Conservation (phyloP, 1,140 invertebrate genomes). For the Ditylenchus dipsaci region DNA sequence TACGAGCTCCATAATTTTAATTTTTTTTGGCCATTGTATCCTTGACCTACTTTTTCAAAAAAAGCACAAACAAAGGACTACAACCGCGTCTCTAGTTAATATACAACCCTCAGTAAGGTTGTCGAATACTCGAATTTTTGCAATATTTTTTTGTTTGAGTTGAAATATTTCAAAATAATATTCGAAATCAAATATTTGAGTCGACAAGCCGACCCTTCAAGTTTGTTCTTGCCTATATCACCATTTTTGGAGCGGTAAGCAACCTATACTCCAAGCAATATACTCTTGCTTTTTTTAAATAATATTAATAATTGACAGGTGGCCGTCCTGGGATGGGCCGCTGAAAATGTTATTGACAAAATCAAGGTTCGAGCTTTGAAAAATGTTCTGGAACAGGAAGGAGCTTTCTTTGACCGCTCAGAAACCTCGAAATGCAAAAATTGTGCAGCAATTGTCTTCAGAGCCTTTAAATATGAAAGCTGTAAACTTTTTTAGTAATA, state of each 20-base stretch:
- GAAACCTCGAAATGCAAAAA: conserved; percentile 18
- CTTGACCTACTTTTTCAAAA: no score
- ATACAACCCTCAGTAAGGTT: no score
- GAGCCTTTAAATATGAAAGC: conserved; percentile 12
- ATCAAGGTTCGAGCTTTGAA: conserved; percentile 28
- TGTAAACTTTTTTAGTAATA: neutral
- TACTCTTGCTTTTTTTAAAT: neutral
- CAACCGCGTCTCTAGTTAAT: no score
- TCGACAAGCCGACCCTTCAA: no score
- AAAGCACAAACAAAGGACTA: no score
- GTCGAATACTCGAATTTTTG: no score
- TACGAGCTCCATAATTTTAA: no score
- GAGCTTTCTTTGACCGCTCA: conserved; percentile 61
- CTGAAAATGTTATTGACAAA: conserved; percentile 29
- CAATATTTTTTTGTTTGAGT: no score
- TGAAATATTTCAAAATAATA: no score
- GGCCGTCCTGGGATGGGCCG: conserved; percentile 4
- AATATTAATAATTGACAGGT: conserved; percentile 2
- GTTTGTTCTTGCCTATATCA: no score
- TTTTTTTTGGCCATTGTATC: no score
- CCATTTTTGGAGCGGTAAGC: neutral
- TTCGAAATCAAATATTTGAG: no score
- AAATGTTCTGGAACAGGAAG: conserved; percentile 61
- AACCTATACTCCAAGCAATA: neutral
- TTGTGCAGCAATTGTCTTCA: conserved; percentile 11